Base-by-base conservation (phyloP, 2,888 invertebrate genomes). In the Anorthoa munda region DNA sequence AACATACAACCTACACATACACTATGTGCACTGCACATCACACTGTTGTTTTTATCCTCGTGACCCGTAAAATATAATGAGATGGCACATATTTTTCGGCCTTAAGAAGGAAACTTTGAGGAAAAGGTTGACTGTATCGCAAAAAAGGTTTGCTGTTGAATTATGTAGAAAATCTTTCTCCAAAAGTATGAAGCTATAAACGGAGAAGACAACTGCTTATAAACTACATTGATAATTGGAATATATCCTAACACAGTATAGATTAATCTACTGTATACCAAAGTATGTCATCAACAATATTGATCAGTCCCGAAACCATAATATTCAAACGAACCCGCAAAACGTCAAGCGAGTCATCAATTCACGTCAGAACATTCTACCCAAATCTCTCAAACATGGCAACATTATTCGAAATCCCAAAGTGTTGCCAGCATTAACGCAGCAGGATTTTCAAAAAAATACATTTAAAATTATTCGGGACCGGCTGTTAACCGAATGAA, bases 401-500 rank as follows among this genome's bases (percentile, higher is more conserved):
- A 39, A 63, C 73, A 75, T 67, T 50, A 17, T 5, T 56, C 17
- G 21, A 46, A 77, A 55, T n/a, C 55, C 59, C 65, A 31, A 50
- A 63, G 26, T 61, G 68, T 55, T 65, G 12, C 46, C 69, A 81
- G 56, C 59, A 68, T 65, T 59, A 75, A 51, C 31, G 55, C 17
- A 46, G 17, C 21, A 26, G 46, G 26, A 56, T 53, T 58, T 65
- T 39, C 50, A 21, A 65, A 73, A 82, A 69, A 68, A 61, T 26
- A 51, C 63, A 63, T 68, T 66, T 65, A 45, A 72, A 79, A 81
- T 75, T 81, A 63, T 55, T 66, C 55, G 46, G 64, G 70, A 66
- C 74, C 64, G 63, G 56, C 72, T 67, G 84, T 79, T 87, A 83
- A 83, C 82, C 77, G 73, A 77, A 75, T 74, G 87, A 87, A 88